Evolutionary conservation across 1,140 invertebrate genomes (phyloP).

Genomic region (Caenorhabditis remanei): DNA sequence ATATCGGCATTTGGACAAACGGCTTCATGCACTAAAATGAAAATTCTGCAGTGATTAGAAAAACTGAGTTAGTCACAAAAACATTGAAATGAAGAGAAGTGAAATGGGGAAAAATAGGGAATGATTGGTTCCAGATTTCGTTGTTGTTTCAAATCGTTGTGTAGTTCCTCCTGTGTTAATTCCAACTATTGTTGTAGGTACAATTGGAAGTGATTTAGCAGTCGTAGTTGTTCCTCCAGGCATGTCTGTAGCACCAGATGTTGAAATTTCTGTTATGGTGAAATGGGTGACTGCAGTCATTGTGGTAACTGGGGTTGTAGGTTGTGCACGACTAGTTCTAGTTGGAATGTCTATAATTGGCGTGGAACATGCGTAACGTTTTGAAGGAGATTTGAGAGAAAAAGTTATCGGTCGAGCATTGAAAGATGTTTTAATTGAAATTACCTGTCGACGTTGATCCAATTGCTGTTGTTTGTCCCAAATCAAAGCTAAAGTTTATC

Average conservation of each 20-base stretch:
- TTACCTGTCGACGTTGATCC: too few species aligned
- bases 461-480: not conserved
- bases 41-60: not conserved
- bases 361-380: too few species aligned
- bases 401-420: too few species aligned
- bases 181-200: not conserved
- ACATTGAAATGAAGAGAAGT: too few species aligned
- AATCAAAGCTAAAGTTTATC: not conserved
- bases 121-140: conserved; percentile 15
- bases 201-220: not conserved
- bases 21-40: too few species aligned
- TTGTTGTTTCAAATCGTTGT: conserved; percentile 1
- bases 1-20: too few species aligned
- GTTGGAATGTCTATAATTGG: too few species aligned
- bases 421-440: too few species aligned
- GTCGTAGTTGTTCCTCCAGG: not conserved
- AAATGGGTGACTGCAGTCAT: not conserved
- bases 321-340: not conserved
- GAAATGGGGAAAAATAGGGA: not conserved
- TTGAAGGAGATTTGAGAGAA: too few species aligned
- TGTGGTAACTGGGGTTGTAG: not conserved
- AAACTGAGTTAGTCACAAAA: not conserved
- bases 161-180: not conserved
- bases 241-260: not conserved
- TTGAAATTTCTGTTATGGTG: not conserved